Evolutionary conservation across 2,797 vertebrate genomes (phyloP).

Genomic region (Mycteria americana): DNA sequence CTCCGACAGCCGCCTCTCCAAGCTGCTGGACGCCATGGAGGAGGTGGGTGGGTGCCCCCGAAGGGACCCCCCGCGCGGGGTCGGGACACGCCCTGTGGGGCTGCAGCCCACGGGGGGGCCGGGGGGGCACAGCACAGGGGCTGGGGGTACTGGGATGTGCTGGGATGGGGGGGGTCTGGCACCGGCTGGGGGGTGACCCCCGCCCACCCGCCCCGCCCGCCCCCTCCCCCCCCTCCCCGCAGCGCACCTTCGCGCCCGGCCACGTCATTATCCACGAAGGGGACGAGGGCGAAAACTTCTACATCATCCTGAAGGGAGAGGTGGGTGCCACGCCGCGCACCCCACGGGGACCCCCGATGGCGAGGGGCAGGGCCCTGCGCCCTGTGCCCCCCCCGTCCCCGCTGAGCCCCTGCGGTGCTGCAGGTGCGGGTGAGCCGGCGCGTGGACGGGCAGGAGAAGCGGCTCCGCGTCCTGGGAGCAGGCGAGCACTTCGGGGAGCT

Average conservation of each 20-base stretch:
- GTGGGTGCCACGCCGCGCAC: conserved; percentile 22
- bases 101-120: not conserved
- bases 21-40: conserved; percentile 85
- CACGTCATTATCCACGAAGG: conserved; percentile 82
- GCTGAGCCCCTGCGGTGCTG: not conserved
- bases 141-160: not conserved
- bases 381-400: not conserved
- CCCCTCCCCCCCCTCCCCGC: not conserved
- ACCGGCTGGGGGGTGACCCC: not conserved
- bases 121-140: not conserved
- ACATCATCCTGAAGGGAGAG: conserved; percentile 85
- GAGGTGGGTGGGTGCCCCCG: conserved; percentile 71
- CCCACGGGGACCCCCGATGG: not conserved
- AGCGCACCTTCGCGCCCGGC: conserved; percentile 81
- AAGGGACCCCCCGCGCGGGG: not conserved
- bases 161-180: too few relatives aligned
- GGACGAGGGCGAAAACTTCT: conserved; percentile 80
- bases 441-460: conserved; percentile 75
- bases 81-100: too few relatives aligned
- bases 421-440: conserved; percentile 81
- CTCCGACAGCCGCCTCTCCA: conserved; percentile 78
- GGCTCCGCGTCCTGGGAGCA: conserved; percentile 78
- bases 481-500: conserved; percentile 86
- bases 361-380: not conserved
- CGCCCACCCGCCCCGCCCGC: not conserved